Percentiles rank a stretch among this genome's conserved stretches.
These are phyloP conservation scores for Desoria tigrina DNA, from an alignment of 2,888 invertebrate species.

Conservation along the genomic window DNA sequence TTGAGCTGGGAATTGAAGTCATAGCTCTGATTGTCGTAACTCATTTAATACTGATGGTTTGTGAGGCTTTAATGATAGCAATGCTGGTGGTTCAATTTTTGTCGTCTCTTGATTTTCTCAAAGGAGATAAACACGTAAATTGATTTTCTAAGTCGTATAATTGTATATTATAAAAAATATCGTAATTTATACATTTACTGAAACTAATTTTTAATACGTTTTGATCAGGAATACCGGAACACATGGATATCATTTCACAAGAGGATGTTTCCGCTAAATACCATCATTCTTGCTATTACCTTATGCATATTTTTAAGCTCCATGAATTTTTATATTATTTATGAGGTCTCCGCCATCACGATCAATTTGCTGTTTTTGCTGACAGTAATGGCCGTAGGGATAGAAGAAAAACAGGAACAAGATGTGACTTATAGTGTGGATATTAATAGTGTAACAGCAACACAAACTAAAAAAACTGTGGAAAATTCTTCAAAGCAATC, in stretches of 20 bases:
- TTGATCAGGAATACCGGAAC: conserved; percentile 6
- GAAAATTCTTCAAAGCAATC: too few species aligned
- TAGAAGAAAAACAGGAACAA: too few species aligned
- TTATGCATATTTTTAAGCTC: not conserved
- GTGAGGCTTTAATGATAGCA: not conserved
- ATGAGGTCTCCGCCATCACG: conserved; percentile 1
- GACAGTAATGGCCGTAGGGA: not conserved
- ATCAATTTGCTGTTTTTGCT: conserved; percentile 11
- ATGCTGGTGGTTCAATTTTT: not conserved
- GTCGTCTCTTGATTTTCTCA: conserved; percentile 6
- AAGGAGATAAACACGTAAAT: not conserved
- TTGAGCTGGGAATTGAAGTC: not conserved
- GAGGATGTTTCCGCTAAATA: not conserved
- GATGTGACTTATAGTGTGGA: too few species aligned
- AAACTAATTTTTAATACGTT: not conserved
- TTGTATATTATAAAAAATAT: too few species aligned
- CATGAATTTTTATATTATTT: not conserved
- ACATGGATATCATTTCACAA: not conserved
- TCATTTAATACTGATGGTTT: not conserved
- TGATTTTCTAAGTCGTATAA: not conserved
- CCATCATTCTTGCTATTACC: not conserved
- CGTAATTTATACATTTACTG: too few species aligned
- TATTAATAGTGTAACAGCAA: conserved; percentile 1
- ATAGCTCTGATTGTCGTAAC: not conserved
- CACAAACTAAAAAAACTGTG: too few species aligned